These are phyloP conservation scores for Lineus longissimus DNA, from an alignment of 1,140 invertebrate genomes.

Conservation along the genomic window DNA sequence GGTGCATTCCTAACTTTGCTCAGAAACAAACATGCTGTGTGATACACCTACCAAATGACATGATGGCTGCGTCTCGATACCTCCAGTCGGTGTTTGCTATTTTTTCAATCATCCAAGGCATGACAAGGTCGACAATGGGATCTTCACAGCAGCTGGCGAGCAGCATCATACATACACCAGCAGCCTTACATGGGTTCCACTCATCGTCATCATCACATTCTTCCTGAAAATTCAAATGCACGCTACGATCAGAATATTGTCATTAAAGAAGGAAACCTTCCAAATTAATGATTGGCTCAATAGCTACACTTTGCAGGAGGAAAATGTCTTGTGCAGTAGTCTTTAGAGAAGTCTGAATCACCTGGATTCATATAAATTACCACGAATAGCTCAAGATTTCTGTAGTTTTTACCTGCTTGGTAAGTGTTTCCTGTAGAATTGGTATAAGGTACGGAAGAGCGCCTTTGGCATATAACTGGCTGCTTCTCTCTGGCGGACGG, in stretches of 20 bases:
- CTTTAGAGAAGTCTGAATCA: too few species aligned
- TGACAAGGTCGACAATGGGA: conserved; percentile 88
- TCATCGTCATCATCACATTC: conserved; percentile 84
- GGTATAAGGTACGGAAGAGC: conserved; percentile 93
- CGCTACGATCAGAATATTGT: neutral
- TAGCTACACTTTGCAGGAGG: too few species aligned
- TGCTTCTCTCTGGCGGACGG: conserved; percentile 80
- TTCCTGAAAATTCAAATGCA: conserved; percentile 35
- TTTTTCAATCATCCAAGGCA: conserved; percentile 96
- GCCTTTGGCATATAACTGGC: conserved; percentile 88
- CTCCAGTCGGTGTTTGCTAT: conserved; percentile 94
- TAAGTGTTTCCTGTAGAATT: conserved; percentile 87
- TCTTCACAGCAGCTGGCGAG: conserved; percentile 96
- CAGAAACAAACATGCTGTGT: too few species aligned
- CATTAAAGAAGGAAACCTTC: too few species aligned
- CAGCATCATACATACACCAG: conserved; percentile 98
- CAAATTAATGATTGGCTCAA: too few species aligned
- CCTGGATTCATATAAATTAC: too few species aligned
- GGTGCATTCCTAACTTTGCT: too few species aligned
- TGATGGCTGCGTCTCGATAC: conserved; percentile 92
- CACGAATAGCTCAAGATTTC: too few species aligned
- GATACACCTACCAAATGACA: conserved; percentile 91
- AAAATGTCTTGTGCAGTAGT: too few species aligned
- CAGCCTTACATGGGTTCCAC: conserved; percentile 99
- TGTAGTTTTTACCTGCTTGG: conserved; percentile 78